A percentile compares a stretch with the other conserved stretches of the same genome.
phyloP scores from a whole-genome alignment of 2,888 invertebrate species.

The Lycophotia porphyrea region DNA sequence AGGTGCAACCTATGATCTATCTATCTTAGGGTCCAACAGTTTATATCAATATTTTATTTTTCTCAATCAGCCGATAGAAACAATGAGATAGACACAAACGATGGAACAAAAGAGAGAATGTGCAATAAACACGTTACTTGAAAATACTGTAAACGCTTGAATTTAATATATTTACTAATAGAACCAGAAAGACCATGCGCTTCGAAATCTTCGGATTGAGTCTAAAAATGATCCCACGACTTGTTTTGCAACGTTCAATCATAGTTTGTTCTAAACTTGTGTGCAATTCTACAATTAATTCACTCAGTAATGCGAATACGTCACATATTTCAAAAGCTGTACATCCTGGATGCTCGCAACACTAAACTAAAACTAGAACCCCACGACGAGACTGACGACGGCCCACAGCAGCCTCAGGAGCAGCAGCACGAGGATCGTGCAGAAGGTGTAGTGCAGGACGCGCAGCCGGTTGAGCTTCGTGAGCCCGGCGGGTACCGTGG shows the following conservation, averaged over 20 bases:
- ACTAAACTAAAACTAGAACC: slow-evolving; percentile 46
- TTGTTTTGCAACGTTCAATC: not conserved
- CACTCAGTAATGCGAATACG: not conserved
- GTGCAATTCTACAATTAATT: not conserved
- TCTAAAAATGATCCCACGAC: not conserved
- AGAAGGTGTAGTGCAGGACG: slow-evolving; percentile 73
- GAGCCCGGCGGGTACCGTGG: slow-evolving; percentile 91
- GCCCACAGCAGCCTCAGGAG: slow-evolving; percentile 73
- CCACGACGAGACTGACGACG: slow-evolving; percentile 53
- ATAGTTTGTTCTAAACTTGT: not conserved
- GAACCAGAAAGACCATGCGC: too few relatives aligned
- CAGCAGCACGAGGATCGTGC: slow-evolving; percentile 64
- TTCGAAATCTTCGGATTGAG: too few relatives aligned
- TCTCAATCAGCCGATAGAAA: too few relatives aligned
- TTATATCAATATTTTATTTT: too few relatives aligned
- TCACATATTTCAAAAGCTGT: not conserved
- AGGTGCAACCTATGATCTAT: too few relatives aligned
- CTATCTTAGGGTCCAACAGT: too few relatives aligned
- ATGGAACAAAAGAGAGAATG: too few relatives aligned
- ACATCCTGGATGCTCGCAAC: not conserved
- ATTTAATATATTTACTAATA: too few relatives aligned
- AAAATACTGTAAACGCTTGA: too few relatives aligned
- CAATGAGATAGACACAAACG: too few relatives aligned
- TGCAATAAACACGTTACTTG: too few relatives aligned
- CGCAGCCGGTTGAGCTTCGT: slow-evolving; percentile 81